phyloP scores from a whole-genome alignment of 2,888 invertebrate species.

The Drosophila quinaria region DNA sequence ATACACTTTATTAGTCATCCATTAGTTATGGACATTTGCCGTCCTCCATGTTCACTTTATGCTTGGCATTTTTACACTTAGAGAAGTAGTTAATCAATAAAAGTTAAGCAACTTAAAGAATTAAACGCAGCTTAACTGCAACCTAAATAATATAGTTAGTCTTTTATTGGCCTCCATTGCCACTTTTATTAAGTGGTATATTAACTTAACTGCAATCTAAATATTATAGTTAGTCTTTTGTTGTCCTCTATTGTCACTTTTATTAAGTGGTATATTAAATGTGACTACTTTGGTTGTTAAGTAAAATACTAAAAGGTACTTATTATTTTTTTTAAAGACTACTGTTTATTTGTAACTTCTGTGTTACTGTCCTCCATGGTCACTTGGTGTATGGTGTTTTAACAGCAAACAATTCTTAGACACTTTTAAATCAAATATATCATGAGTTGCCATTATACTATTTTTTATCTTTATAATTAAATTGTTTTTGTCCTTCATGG shows the following conservation, averaged over 20 bases:
- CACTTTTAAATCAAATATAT: neutral
- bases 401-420: neutral
- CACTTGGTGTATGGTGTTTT: neutral
- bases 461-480: neutral
- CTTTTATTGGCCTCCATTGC: slow-evolving; percentile 1
- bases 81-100: neutral
- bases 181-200: neutral
- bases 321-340: too few species aligned
- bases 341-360: neutral
- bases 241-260: slow-evolving; percentile 6
- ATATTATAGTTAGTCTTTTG: neutral
- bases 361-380: neutral
- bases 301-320: too few species aligned
- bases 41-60: slow-evolving; percentile 2
- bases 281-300: neutral
- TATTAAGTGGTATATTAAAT: neutral
- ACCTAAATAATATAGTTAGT: neutral
- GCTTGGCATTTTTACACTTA: neutral
- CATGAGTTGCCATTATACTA: neutral
- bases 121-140: neutral
- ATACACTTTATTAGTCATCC: neutral
- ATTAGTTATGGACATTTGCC: neutral
- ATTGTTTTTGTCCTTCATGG: neutral
- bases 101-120: too few species aligned
- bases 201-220: neutral